Evolutionary conservation across 2,797 vertebrate genomes (phyloP), one percentile per base, ranked within the genome.

Genomic region (Sus cebifrons): DNA sequence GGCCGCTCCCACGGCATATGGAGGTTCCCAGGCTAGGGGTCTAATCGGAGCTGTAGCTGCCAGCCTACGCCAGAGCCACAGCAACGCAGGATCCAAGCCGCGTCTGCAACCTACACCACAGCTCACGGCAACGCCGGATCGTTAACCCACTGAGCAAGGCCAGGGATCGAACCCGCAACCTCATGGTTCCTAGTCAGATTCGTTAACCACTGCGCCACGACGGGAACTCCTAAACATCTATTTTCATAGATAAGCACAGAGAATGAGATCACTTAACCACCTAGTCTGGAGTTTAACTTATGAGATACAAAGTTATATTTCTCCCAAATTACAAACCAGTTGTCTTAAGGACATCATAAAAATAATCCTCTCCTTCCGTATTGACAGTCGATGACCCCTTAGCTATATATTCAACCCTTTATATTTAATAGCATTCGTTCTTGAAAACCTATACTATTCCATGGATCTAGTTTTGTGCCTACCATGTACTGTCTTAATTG

Each of bases 311-410:
- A 75, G 12, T 36, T 78, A 3, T 44, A 67, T 83, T 83, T 85
- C 29, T 75, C 32, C 20, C 65, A 84, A 88, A 81, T 90, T 81
- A 94, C 13, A 94, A 94, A 90, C 20, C 74, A 92, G 65, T 0
- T 85, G 29, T 54, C 36, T 65, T 25, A 75, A 65, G 21, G 78
- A 93, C 29, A 90, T 62, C 91, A 68, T 5, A 73, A 95, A 93
- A 91, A 20, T 21, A 96, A 89, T 65, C 52, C n/a, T 87, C 90
- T n/a, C 65, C 65, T 90, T 94, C 29, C 9, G 78, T 52, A 36
- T 3, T 20, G 64, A 78, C 27, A 52, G n/a, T 40, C 13, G 2
- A 89, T 73, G 17, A 84, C 29, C 29, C 27, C 29, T 82, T 96
- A 54, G 88, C 29, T 74, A 62, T 49, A 81, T 12, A 78, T 40